These are phyloP conservation scores for Polia nebulosa DNA, from an alignment of 2,888 invertebrate genomes.

Conservation along the genomic window DNA sequence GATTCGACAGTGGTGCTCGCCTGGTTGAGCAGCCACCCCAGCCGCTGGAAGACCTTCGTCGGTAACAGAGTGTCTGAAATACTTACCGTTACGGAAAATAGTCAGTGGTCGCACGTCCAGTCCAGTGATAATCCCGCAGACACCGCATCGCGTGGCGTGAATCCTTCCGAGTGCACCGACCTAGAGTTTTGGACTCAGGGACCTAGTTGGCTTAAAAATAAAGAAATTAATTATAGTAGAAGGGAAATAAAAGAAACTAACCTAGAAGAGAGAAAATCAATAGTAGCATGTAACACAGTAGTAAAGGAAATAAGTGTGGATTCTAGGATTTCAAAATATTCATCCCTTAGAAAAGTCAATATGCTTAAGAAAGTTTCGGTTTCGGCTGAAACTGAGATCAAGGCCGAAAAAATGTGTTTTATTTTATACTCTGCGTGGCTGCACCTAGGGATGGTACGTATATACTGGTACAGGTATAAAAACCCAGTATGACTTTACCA, in stretches of 20 bases:
- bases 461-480: too few species aligned
- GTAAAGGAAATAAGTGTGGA: background rate
- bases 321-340: background rate
- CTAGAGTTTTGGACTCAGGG: background rate
- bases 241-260: too few species aligned
- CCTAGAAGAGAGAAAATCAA: constrained; percentile 3
- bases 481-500: too few species aligned
- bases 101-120: constrained; percentile 6
- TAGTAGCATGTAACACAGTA: constrained; percentile 1
- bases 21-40: constrained; percentile 13
- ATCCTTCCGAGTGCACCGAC: background rate
- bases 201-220: constrained; percentile 5
- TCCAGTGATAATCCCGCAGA: too few species aligned
- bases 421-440: too few species aligned
- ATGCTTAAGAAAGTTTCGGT: too few species aligned
- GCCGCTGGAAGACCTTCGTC: constrained; percentile 7
- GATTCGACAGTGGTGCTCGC: too few species aligned
- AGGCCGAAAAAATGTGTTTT: too few species aligned
- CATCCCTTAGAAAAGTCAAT: constrained; percentile 5
- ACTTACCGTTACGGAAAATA: background rate
- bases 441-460: too few species aligned
- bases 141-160: background rate
- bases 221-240: background rate
- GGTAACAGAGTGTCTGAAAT: constrained; percentile 12
- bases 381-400: too few species aligned